Percentiles rank a stretch among this genome's conserved stretches.
Evolutionary conservation across 2,113 vertebrate genomes (phyloP).

Genomic region (Campylomormyrus tamandua): DNA sequence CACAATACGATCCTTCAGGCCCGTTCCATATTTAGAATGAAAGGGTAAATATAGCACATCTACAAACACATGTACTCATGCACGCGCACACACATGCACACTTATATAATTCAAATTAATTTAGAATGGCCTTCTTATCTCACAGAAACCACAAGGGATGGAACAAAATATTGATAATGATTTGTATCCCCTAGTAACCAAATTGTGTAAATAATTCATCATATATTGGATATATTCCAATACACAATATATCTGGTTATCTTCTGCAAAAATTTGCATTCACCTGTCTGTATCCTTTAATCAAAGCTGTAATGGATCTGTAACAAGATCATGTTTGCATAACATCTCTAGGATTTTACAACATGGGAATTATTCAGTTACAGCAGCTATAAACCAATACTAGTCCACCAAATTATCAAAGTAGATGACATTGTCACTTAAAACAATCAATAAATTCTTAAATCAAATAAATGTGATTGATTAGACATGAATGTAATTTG

Average conservation of each 20-base stretch:
- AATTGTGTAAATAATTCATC: not conserved
- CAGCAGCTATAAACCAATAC: not conserved
- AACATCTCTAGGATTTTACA: not conserved
- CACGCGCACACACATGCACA: not conserved
- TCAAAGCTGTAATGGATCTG: not conserved
- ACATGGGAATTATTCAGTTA: not conserved
- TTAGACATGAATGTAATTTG: not conserved
- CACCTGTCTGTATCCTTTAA: not conserved
- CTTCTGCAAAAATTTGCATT: not conserved
- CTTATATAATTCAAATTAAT: not conserved
- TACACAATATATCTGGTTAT: not conserved
- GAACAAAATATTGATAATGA: not conserved
- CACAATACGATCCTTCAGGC: constrained; percentile 32
- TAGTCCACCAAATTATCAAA: not conserved
- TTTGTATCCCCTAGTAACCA: not conserved
- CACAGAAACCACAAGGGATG: not conserved
- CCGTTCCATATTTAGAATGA: not conserved
- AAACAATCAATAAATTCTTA: not conserved
- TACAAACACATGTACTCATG: not conserved
- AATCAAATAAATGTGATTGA: not conserved
- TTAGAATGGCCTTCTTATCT: not conserved
- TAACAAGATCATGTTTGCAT: not conserved
- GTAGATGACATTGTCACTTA: too few relatives aligned
- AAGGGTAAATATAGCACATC: constrained; percentile 6
- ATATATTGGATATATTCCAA: not conserved